These are phyloP conservation scores for Chirona hameri DNA, from an alignment of 2,888 invertebrate species.

Conservation along the genomic window DNA sequence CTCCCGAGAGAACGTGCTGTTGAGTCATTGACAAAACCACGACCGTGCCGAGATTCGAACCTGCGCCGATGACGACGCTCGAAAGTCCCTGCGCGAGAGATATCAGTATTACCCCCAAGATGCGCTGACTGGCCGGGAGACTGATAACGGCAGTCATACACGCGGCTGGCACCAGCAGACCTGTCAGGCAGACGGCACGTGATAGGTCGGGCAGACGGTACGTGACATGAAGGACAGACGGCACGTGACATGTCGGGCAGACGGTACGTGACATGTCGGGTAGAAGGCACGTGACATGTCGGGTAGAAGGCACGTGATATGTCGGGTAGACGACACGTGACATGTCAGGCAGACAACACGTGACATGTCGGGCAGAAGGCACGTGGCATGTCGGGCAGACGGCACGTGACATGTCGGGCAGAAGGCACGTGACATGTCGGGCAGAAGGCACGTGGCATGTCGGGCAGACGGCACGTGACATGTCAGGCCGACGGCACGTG, in stretches of 20 bases:
- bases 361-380: too few species aligned
- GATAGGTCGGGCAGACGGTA: neutral
- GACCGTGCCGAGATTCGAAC: neutral
- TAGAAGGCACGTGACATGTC: too few species aligned
- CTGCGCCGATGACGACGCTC: conserved; percentile 8
- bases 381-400: too few species aligned
- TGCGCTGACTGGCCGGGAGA: neutral
- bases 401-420: too few species aligned
- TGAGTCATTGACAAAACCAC: too few species aligned
- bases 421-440: too few species aligned
- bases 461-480: too few species aligned
- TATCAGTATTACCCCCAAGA: neutral
- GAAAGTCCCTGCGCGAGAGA: neutral
- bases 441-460: too few species aligned
- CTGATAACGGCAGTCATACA: neutral
- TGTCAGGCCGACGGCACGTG: too few species aligned
- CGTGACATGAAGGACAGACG: neutral
- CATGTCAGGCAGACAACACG: neutral
- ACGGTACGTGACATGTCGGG: too few species aligned
- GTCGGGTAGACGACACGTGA: neutral
- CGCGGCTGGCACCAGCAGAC: neutral
- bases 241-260: neutral
- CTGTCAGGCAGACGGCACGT: neutral
- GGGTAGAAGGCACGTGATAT: neutral
- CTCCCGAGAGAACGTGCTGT: too few species aligned